Conservation (phyloP, 2,888 invertebrate species). For the Pemphredon lugubris region DNA sequence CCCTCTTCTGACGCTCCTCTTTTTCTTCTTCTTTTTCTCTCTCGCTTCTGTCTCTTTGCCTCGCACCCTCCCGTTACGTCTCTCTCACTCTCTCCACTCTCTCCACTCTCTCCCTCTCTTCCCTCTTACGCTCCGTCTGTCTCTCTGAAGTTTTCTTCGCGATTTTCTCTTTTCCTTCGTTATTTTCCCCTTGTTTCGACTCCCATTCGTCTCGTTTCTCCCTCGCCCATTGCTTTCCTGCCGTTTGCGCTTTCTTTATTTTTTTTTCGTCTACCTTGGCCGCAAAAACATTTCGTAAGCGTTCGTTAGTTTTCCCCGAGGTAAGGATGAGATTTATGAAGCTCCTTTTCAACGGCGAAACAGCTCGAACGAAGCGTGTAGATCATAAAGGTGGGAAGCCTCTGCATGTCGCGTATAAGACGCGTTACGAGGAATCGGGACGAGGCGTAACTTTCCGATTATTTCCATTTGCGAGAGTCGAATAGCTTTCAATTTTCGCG, state of each 20-base stretch:
- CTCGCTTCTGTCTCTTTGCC: conserved; percentile 8
- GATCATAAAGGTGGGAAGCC: no score
- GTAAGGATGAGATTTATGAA: conserved; percentile 58
- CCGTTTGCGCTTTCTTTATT: background rate
- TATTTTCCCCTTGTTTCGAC: conserved; percentile 30
- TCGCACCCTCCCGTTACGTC: conserved; percentile 11
- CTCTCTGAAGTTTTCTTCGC: background rate
- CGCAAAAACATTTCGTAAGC: conserved; percentile 42
- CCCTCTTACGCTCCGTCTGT: no score
- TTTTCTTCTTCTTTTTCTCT: conserved; percentile 15
- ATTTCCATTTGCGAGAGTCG: background rate
- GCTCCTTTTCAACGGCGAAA: conserved; percentile 43
- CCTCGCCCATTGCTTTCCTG: background rate
- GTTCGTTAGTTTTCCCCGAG: conserved; percentile 12
- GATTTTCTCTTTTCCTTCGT: conserved; percentile 12
- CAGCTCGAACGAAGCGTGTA: conserved; percentile 38
- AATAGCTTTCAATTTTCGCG: conserved; percentile 28
- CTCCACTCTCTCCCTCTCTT: no score
- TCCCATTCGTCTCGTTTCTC: background rate
- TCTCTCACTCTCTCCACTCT: conserved; percentile 28
- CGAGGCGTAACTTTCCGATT: background rate
- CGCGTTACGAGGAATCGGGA: no score
- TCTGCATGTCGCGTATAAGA: no score
- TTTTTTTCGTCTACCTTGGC: conserved; percentile 22
- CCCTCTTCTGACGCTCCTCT: conserved; percentile 48